Conservation (phyloP, 2,888 invertebrate species). For the Cheilosia vulpina region DNA sequence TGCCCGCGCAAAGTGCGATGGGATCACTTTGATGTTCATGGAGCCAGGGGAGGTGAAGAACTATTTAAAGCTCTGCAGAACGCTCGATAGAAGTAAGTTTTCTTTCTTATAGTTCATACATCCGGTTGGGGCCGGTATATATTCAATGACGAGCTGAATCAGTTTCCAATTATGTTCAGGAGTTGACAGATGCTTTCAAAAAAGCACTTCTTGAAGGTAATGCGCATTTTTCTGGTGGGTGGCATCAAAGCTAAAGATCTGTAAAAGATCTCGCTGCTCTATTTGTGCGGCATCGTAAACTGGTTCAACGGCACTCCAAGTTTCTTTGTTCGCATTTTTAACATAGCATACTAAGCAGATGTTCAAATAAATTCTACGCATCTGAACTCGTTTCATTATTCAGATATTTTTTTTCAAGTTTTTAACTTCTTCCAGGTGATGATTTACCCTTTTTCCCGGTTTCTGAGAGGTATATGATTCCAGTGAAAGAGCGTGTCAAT, state of each 20-base stretch:
- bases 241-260: too few relatives aligned
- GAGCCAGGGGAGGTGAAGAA: conserved; percentile 93
- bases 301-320: too few relatives aligned
- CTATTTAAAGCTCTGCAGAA: conserved; percentile 92
- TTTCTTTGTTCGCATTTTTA: too few relatives aligned
- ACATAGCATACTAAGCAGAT: too few relatives aligned
- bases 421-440: conserved; percentile 85
- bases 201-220: too few relatives aligned
- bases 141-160: too few relatives aligned
- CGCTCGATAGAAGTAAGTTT: conserved; percentile 91
- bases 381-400: too few relatives aligned
- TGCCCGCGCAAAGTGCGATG: conserved; percentile 94
- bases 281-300: too few relatives aligned
- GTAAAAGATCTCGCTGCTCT: too few relatives aligned
- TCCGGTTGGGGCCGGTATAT: too few relatives aligned
- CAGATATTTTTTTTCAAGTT: background rate
- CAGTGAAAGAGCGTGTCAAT: conserved; percentile 89
- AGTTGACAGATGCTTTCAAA: background rate
- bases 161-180: background rate
- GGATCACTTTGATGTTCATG: conserved; percentile 95
- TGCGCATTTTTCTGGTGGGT: too few relatives aligned
- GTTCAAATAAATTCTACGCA: too few relatives aligned
- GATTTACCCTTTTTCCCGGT: conserved; percentile 94
- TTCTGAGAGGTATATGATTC: conserved; percentile 85
- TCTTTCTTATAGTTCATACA: background rate